Base-by-base conservation (phyloP, 2,113 vertebrate genomes). In the Thymallus thymallus region DNA sequence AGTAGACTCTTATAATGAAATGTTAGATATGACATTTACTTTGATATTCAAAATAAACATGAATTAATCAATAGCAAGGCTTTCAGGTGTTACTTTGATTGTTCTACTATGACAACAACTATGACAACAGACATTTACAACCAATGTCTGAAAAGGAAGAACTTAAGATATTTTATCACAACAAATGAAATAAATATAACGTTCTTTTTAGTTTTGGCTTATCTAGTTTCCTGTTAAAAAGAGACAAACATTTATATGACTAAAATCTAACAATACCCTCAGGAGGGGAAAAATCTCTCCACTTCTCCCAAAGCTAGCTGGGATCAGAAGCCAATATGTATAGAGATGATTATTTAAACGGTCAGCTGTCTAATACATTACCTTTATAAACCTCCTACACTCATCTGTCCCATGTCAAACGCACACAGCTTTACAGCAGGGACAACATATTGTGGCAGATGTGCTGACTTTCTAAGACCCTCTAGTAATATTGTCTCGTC, bases 331-430 rank as follows among this genome's bases (percentile, higher is more conserved):
- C 55, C 41, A 41, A 41, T 41, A 3, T 41, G 35, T 41, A 10
- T 12, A 32, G 86, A 91, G 96, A 97, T 94, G 94, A 95, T 95
- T 95, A 96, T 97, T 94, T 94, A 91, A 94, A 92, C 90, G 92
- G 96, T 97, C 96, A 97, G 96, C 95, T 97, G 96, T 95, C 95
- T 88, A 88, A 92, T 86, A 95, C 95, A 96, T 95, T 96, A 95
- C 94, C 93, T 90, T 85, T 90, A 87, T 66, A 92, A 93, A 95
- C 2, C 93, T 96, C 92, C 92, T 91, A 92, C 92, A 89, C 94
- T 95, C 95, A 96, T 96, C 95, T 97, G 95, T 90, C 94, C 93
- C 93, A 90, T 93, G 94, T 97, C 95, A 97, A 95, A 95, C 92
- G 91, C 67, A 80, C 88, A 88, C 90, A 93, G 91, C 89, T 88